phyloP scores from a whole-genome alignment of 1,140 invertebrate genomes.

The Hyles vespertilio region DNA sequence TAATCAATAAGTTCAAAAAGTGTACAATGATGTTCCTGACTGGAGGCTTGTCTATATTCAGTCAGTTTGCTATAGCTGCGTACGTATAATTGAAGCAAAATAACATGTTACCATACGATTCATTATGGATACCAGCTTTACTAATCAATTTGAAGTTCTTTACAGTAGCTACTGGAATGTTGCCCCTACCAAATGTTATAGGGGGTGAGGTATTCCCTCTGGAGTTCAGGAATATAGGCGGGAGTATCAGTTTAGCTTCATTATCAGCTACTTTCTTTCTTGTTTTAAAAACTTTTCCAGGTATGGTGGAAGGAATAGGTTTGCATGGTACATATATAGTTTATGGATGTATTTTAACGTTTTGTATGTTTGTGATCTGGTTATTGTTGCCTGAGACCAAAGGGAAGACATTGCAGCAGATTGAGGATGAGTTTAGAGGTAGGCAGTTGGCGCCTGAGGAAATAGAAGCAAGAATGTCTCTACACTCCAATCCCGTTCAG shows the following conservation, averaged over 20 bases:
- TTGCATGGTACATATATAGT: slow-evolving; percentile 39
- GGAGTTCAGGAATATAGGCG: slow-evolving; percentile 46
- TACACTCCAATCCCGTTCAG: slow-evolving; percentile 11
- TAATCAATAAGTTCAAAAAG: slow-evolving; percentile 47
- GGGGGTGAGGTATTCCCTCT: slow-evolving; percentile 52
- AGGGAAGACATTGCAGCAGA: slow-evolving; percentile 38
- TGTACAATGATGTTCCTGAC: slow-evolving; percentile 41
- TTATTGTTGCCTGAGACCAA: slow-evolving; percentile 43
- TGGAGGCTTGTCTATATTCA: slow-evolving; percentile 31
- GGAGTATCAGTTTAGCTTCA: slow-evolving; percentile 40
- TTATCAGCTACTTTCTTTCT: slow-evolving; percentile 38
- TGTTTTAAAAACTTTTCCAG: slow-evolving; percentile 42
- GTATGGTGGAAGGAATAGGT: slow-evolving; percentile 31
- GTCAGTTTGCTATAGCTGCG: slow-evolving; percentile 31
- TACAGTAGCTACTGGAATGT: slow-evolving; percentile 44
- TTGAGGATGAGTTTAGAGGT: slow-evolving; percentile 39
- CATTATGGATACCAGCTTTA: slow-evolving; percentile 34
- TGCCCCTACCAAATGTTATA: slow-evolving; percentile 48
- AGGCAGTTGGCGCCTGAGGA: slow-evolving; percentile 15
- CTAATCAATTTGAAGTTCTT: slow-evolving; percentile 48
- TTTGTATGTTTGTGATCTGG: slow-evolving; percentile 35
- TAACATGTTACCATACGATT: slow-evolving; percentile 35
- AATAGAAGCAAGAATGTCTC: slow-evolving; percentile 12
- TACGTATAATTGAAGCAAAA: slow-evolving; percentile 39
- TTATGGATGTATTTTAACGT: slow-evolving; percentile 26